phyloP scores from a whole-genome alignment of 2,113 vertebrate genomes.

The Mugil cephalus region DNA sequence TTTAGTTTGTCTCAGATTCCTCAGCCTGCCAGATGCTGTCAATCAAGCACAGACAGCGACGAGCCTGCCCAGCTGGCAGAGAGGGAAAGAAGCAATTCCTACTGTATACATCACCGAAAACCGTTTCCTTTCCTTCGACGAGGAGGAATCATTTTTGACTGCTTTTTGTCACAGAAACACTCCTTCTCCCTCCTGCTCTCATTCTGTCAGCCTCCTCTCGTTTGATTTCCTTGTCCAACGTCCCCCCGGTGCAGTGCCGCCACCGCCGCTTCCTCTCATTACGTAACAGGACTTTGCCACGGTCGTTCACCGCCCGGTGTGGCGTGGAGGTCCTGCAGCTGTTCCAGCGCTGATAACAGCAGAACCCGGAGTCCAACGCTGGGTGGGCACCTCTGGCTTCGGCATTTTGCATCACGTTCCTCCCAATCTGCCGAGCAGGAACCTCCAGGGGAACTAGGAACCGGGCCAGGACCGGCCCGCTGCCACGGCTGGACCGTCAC shows the following conservation, averaged over 20 bases:
- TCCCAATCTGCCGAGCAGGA: slow-evolving; percentile 40
- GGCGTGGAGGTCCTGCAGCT: slow-evolving; percentile 23
- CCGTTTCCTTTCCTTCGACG: slow-evolving; percentile 5
- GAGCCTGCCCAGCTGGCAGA: neutral
- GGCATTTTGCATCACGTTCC: slow-evolving; percentile 56
- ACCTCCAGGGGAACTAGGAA: slow-evolving; percentile 48
- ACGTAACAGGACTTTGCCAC: slow-evolving; percentile 38
- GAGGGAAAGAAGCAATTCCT: neutral
- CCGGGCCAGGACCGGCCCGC: slow-evolving; percentile 49
- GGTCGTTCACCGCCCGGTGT: slow-evolving; percentile 25
- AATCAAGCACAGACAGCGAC: slow-evolving; percentile 7
- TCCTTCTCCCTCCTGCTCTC: neutral
- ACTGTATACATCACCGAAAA: slow-evolving; percentile 3
- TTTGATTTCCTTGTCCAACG: slow-evolving; percentile 42
- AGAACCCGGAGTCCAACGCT: slow-evolving; percentile 19
- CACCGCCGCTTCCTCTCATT: slow-evolving; percentile 46
- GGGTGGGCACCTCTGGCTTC: slow-evolving; percentile 46
- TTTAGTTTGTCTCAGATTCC: slow-evolving; percentile 19
- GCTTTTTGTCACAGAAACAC: slow-evolving; percentile 1
- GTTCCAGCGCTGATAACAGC: slow-evolving; percentile 50
- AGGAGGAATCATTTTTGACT: slow-evolving; percentile 3
- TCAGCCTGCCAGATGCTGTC: slow-evolving; percentile 22
- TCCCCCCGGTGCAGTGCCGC: slow-evolving; percentile 5
- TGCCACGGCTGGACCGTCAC: slow-evolving; percentile 49
- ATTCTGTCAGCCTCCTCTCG: slow-evolving; percentile 3